phyloP scores from a whole-genome alignment of 2,797 vertebrate species.

The Rhincodon typus region DNA sequence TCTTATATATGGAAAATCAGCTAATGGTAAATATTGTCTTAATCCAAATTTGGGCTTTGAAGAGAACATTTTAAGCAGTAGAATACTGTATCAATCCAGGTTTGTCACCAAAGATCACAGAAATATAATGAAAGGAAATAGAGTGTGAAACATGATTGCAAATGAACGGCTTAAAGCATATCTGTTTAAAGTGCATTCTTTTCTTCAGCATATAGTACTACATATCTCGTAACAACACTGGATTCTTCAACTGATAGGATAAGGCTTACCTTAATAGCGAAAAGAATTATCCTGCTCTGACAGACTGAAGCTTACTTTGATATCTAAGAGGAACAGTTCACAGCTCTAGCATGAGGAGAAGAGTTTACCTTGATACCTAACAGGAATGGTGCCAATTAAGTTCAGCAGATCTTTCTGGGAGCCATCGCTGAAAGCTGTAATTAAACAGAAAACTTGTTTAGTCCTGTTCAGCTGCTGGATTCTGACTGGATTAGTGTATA shows the following conservation, averaged over 20 bases:
- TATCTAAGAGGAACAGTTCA: background rate
- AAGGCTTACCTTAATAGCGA: background rate
- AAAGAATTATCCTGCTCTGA: background rate
- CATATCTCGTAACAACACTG: background rate
- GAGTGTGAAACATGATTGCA: background rate
- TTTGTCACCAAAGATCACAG: background rate
- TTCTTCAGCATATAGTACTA: background rate
- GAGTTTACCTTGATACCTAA: slow-evolving; percentile 75
- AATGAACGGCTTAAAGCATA: background rate
- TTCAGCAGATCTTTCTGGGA: slow-evolving; percentile 86
- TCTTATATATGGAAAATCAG: background rate
- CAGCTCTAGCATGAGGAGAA: background rate
- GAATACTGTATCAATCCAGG: background rate
- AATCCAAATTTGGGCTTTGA: background rate
- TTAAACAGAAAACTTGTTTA: slow-evolving; percentile 40
- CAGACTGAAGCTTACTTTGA: no score
- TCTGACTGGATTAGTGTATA: background rate
- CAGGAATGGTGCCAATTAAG: slow-evolving; percentile 77
- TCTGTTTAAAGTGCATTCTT: background rate
- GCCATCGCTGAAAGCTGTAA: slow-evolving; percentile 79
- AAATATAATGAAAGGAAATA: background rate
- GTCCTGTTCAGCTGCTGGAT: background rate
- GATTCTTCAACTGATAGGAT: background rate
- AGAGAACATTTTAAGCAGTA: background rate
- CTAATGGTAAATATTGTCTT: background rate